Conservation (phyloP, 2,797 vertebrate genomes). For the Microtus obscurus region DNA sequence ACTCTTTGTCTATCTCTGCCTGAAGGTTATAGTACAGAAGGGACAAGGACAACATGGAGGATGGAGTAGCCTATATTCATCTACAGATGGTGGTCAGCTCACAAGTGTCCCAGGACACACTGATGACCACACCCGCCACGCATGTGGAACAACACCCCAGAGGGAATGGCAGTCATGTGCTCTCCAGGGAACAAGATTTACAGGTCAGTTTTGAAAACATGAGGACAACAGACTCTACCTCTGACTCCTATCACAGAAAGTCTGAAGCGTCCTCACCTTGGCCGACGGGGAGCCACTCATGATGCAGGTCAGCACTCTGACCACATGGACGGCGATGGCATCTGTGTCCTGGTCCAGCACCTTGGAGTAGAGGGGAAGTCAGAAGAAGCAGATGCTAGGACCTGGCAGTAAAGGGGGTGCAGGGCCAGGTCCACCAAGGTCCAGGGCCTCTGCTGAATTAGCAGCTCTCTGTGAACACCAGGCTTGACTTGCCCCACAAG, state of each 20-base stretch:
- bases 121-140: background rate
- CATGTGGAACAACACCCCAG: background rate
- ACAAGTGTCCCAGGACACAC: background rate
- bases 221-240: background rate
- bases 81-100: background rate
- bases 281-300: constrained; percentile 96
- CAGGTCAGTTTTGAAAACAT: background rate
- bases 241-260: rapidly evolving
- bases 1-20: background rate
- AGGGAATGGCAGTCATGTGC: background rate
- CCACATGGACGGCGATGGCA: constrained; percentile 95
- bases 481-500: background rate
- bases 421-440: background rate
- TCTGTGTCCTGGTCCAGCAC: constrained; percentile 91
- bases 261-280: constrained; percentile 90
- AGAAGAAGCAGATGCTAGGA: background rate
- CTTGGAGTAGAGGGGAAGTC: constrained; percentile 82
- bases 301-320: constrained; percentile 96
- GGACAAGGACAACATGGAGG: background rate
- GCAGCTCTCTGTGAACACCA: background rate
- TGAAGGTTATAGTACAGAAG: background rate
- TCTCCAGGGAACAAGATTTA: background rate
- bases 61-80: too few relatives aligned
- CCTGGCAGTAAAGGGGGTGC: background rate
- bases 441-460: background rate